phyloP scores from a whole-genome alignment of 1,140 invertebrate genomes.

The Drosophila triauraria region DNA sequence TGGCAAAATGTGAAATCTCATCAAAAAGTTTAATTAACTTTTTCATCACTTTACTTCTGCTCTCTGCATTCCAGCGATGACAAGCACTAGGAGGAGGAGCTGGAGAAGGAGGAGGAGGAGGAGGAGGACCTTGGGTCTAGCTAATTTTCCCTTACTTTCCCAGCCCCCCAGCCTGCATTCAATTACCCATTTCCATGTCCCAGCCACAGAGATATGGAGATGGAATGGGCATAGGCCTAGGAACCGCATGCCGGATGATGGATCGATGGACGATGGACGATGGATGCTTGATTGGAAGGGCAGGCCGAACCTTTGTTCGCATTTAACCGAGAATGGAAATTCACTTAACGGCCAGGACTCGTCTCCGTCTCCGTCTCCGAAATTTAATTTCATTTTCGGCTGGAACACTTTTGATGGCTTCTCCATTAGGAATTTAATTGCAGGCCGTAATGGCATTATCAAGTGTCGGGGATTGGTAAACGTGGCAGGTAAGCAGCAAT shows the following conservation, averaged over 20 bases:
- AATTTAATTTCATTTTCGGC: slow-evolving; percentile 66
- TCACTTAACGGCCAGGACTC: slow-evolving; percentile 51
- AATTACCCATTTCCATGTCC: slow-evolving; percentile 60
- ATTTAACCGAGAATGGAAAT: slow-evolving; percentile 65
- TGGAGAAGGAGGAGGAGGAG: background rate
- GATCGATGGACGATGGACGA: slow-evolving; percentile 34
- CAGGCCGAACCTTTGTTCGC: slow-evolving; percentile 11
- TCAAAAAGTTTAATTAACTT: slow-evolving; percentile 84
- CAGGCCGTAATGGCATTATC: slow-evolving; percentile 72
- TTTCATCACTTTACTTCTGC: slow-evolving; percentile 80
- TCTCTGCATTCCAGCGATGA: slow-evolving; percentile 56
- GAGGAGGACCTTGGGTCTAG: slow-evolving; percentile 12
- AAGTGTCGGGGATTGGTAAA: slow-evolving; percentile 7
- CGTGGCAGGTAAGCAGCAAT: slow-evolving; percentile 13
- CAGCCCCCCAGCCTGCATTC: slow-evolving; percentile 52
- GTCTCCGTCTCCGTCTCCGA: slow-evolving; percentile 6
- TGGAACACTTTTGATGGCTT: slow-evolving; percentile 64
- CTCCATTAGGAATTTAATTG: slow-evolving; percentile 74
- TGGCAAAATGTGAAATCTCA: slow-evolving; percentile 76
- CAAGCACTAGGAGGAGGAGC: background rate
- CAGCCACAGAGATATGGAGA: slow-evolving; percentile 16
- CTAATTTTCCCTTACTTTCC: slow-evolving; percentile 48
- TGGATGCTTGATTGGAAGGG: slow-evolving; percentile 17
- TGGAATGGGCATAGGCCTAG: slow-evolving; percentile 3
- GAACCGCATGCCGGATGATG: slow-evolving; percentile 39